These are phyloP conservation scores for Rhabdophis nuchalis DNA, from an alignment of 2,797 vertebrate genomes.

Conservation along the genomic window DNA sequence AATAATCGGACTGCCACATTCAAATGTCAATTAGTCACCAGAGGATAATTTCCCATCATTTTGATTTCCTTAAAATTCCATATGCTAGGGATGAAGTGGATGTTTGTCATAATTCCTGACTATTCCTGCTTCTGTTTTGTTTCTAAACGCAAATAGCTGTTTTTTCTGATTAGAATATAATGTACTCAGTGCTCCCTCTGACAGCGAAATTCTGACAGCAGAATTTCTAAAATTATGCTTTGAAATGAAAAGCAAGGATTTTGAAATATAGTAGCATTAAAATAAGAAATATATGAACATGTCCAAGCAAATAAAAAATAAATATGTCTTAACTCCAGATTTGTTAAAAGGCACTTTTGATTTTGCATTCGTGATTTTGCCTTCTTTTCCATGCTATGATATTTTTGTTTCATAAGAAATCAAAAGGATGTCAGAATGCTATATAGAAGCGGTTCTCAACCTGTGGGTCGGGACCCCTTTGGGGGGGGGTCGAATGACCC, in stretches of 20 bases:
- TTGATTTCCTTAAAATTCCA: background rate
- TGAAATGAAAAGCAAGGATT: background rate
- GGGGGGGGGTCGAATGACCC: too few species aligned
- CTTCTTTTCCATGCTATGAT: background rate
- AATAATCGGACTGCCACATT: constrained; percentile 10
- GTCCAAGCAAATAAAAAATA: background rate
- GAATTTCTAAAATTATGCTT: too few species aligned
- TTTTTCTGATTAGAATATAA: background rate
- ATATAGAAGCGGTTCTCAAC: too few species aligned
- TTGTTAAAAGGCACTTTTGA: background rate
- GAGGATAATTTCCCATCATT: background rate
- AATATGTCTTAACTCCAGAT: background rate
- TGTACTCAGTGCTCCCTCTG: background rate
- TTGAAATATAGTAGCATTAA: background rate
- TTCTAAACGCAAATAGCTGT: background rate
- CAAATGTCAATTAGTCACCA: background rate
- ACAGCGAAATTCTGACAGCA: background rate
- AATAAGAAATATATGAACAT: background rate
- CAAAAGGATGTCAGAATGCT: background rate
- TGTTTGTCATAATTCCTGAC: background rate
- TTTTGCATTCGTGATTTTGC: background rate
- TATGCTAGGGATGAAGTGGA: background rate
- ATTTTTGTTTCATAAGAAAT: constrained; percentile 3
- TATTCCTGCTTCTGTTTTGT: background rate
- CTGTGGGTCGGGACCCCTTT: too few species aligned